These are phyloP conservation scores for Drosophila tanythrix DNA, from an alignment of 2,888 invertebrate species.

Conservation along the genomic window DNA sequence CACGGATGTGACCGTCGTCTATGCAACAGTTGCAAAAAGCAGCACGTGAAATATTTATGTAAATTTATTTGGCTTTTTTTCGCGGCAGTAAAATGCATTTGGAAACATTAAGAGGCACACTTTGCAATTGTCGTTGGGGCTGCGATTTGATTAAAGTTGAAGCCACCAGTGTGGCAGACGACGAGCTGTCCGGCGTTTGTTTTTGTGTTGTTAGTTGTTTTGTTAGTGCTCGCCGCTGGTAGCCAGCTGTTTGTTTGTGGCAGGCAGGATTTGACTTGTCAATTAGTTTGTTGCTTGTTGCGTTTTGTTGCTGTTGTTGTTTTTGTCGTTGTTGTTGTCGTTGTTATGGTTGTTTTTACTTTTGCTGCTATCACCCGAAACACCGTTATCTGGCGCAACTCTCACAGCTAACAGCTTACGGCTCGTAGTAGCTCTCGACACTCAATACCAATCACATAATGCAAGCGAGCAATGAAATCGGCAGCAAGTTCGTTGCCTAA, in stretches of 20 bases:
- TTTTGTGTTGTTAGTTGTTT: slow-evolving; percentile 37
- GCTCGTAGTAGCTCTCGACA: slow-evolving; percentile 24
- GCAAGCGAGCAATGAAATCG: slow-evolving; percentile 47
- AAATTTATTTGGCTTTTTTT: slow-evolving; percentile 75
- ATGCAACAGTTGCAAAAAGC: slow-evolving; percentile 58
- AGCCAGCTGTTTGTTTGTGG: slow-evolving; percentile 58
- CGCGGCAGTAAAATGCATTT: slow-evolving; percentile 69
- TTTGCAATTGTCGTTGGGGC: slow-evolving; percentile 78
- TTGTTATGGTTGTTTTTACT: slow-evolving; percentile 16
- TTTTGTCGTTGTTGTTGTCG: slow-evolving; percentile 5
- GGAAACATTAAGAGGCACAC: slow-evolving; percentile 79
- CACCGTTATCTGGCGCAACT: slow-evolving; percentile 69
- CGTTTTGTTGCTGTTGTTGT: slow-evolving; percentile 42
- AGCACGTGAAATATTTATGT: slow-evolving; percentile 80
- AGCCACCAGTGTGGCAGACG: slow-evolving; percentile 53
- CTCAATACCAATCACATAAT: slow-evolving; percentile 37
- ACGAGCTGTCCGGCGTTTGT: slow-evolving; percentile 69
- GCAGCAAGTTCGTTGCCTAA: slow-evolving; percentile 77
- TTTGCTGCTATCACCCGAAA: slow-evolving; percentile 68
- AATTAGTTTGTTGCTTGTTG: slow-evolving; percentile 74
- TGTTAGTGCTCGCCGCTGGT: slow-evolving; percentile 20
- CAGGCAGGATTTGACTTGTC: slow-evolving; percentile 80
- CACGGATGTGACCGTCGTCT: slow-evolving; percentile 68
- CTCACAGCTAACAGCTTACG: slow-evolving; percentile 33
- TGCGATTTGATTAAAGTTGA: slow-evolving; percentile 73